These are phyloP conservation scores for Pomatorhinus ruficollis DNA, from an alignment of 2,113 vertebrate genomes.

Conservation along the genomic window DNA sequence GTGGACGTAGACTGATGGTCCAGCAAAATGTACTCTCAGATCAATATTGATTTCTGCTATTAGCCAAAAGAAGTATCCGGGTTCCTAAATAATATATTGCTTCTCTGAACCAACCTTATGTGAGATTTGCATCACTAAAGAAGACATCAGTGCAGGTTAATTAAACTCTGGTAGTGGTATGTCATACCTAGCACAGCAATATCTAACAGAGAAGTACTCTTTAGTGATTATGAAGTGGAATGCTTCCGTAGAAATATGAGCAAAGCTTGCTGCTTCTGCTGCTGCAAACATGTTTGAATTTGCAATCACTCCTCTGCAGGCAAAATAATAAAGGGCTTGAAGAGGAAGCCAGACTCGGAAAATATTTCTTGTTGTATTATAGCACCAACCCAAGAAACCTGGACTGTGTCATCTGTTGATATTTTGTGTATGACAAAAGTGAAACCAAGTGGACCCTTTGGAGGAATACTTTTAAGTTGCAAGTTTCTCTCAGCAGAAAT, in stretches of 20 bases:
- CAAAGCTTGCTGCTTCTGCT: neutral
- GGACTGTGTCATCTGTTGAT: neutral
- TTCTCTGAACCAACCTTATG: neutral
- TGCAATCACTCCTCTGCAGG: neutral
- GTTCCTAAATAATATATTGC: neutral
- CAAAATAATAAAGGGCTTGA: neutral
- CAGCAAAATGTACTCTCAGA: neutral
- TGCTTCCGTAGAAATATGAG: neutral
- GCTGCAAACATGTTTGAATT: neutral
- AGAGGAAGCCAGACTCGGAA: neutral
- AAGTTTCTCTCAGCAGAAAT: neutral
- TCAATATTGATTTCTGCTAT: neutral
- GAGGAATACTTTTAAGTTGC: neutral
- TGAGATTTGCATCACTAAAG: neutral
- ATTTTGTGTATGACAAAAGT: neutral
- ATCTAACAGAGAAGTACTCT: neutral
- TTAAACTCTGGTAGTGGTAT: neutral
- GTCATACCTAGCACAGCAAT: neutral
- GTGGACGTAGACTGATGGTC: neutral
- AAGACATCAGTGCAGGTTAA: neutral
- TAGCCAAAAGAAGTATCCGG: neutral
- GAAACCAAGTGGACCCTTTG: neutral
- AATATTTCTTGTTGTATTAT: neutral
- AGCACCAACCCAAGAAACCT: neutral
- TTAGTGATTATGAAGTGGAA: neutral